phyloP scores from a whole-genome alignment of 2,888 invertebrate species.

The Chouioia cunea region DNA sequence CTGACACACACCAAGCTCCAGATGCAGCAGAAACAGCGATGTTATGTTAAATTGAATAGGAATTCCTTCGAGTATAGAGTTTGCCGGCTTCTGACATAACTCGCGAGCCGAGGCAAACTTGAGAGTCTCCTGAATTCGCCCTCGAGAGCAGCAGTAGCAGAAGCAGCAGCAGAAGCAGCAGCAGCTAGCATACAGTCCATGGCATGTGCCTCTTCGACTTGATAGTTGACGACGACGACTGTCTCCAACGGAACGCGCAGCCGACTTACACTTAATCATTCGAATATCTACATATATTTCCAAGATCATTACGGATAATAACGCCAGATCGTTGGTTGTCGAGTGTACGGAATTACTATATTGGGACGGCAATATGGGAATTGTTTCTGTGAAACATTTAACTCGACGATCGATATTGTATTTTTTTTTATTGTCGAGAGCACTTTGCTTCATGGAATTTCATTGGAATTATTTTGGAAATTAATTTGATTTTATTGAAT shows the following conservation, averaged over 20 bases:
- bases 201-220: conserved; percentile 36
- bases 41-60: conserved; percentile 55
- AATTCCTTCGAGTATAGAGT: conserved; percentile 53
- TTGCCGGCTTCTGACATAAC: conserved; percentile 53
- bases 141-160: conserved; percentile 29
- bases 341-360: no score
- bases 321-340: no score
- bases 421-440: no score
- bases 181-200: conserved; percentile 1
- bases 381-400: no score
- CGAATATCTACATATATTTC: conserved; percentile 4
- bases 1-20: conserved; percentile 26
- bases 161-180: no score
- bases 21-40: conserved; percentile 31
- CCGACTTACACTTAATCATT: conserved; percentile 9
- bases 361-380: no score
- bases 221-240: conserved; percentile 19
- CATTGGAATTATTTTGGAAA: no score
- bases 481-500: no score
- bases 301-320: no score
- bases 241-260: conserved; percentile 9
- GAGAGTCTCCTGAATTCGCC: conserved; percentile 44
- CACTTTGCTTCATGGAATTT: no score
- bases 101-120: conserved; percentile 48
- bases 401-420: no score